These are phyloP conservation scores for Mixornis gularis DNA, from an alignment of 2,113 vertebrate species.

Conservation along the genomic window DNA sequence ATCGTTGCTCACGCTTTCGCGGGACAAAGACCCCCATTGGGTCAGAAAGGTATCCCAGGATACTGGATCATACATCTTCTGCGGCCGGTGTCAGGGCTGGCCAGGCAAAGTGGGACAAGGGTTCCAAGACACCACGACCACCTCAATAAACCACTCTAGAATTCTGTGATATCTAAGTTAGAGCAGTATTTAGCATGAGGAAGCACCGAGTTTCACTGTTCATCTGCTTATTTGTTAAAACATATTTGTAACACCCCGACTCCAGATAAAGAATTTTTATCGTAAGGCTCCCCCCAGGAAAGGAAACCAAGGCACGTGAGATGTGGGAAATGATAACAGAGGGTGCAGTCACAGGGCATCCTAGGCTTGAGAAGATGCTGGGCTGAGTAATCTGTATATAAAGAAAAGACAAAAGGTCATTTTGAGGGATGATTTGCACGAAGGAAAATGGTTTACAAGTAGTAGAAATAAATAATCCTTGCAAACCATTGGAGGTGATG, in stretches of 20 bases:
- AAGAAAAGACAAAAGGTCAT: not conserved
- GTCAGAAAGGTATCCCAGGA: too few species aligned
- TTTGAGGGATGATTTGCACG: not conserved
- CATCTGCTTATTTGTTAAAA: not conserved
- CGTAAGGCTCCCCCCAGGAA: not conserved
- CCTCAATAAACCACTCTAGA: not conserved
- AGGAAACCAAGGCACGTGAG: not conserved
- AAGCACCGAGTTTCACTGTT: not conserved
- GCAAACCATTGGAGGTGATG: not conserved
- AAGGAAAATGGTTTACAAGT: not conserved
- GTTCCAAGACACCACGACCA: too few species aligned
- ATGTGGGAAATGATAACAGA: not conserved
- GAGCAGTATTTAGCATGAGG: not conserved
- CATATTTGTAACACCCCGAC: fast-evolving
- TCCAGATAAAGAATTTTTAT: not conserved
- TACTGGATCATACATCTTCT: too few species aligned
- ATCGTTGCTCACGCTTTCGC: too few species aligned
- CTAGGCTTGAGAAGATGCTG: not conserved
- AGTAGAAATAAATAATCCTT: not conserved
- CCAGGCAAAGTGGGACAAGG: too few species aligned
- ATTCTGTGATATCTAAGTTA: too few species aligned
- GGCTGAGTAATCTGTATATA: not conserved
- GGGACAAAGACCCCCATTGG: too few species aligned
- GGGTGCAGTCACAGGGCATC: not conserved
- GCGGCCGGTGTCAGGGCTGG: too few species aligned